These are phyloP conservation scores for Germaria angustata DNA, from an alignment of 2,888 invertebrate genomes.

Conservation along the genomic window DNA sequence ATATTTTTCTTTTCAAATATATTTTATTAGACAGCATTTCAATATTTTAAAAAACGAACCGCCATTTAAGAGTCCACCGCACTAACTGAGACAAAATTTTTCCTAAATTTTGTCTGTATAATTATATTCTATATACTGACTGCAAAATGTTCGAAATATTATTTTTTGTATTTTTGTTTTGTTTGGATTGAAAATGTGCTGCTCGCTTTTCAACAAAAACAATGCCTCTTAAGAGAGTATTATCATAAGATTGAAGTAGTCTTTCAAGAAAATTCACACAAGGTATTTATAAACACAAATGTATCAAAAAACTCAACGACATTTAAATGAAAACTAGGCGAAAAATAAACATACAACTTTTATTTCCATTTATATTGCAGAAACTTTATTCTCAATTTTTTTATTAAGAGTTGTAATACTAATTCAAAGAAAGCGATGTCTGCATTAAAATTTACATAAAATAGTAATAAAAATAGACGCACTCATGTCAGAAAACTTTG, in stretches of 20 bases:
- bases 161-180: slow-evolving; percentile 19
- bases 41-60: slow-evolving; percentile 65
- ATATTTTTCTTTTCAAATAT: background rate
- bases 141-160: slow-evolving; percentile 61
- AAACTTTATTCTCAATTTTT: slow-evolving; percentile 1
- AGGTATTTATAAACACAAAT: background rate
- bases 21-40: slow-evolving; percentile 20
- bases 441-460: background rate
- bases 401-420: background rate
- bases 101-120: background rate
- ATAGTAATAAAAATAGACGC: too few species aligned
- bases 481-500: too few species aligned
- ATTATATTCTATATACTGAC: slow-evolving; percentile 31
- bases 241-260: slow-evolving; percentile 38
- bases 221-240: slow-evolving; percentile 49
- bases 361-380: slow-evolving; percentile 27
- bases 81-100: slow-evolving; percentile 67
- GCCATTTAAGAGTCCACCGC: slow-evolving; percentile 69
- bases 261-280: slow-evolving; percentile 31
- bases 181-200: slow-evolving; percentile 26
- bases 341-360: slow-evolving; percentile 22
- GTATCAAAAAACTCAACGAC: background rate
- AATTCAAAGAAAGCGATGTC: background rate
- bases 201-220: slow-evolving; percentile 19
- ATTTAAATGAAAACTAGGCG: slow-evolving; percentile 42